Evolutionary conservation across 2,113 vertebrate genomes (phyloP).

Genomic region (Campylorhamphus procurvoides): DNA sequence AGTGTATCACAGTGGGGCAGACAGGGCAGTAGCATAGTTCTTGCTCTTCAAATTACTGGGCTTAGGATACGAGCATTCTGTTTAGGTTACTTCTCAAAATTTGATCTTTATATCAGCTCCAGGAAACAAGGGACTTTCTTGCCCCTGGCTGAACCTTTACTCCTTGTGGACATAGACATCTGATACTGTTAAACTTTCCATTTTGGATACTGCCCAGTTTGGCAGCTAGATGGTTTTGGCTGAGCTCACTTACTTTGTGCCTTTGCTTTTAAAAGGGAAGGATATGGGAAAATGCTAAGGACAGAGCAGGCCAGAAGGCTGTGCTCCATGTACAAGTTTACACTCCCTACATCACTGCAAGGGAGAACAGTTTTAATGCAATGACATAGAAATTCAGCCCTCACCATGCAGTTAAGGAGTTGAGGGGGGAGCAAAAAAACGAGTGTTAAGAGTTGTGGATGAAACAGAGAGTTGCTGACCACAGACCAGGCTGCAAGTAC

Average conservation of each 20-base stretch:
- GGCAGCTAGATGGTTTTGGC: slow-evolving; percentile 3
- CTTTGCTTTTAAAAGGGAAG: background rate
- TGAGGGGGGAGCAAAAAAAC: background rate
- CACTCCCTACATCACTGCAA: background rate
- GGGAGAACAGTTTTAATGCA: background rate
- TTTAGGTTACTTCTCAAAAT: slow-evolving; percentile 25
- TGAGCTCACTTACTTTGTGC: background rate
- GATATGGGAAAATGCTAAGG: background rate
- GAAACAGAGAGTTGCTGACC: background rate
- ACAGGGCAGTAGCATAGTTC: background rate
- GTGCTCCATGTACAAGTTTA: background rate
- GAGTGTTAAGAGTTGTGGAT: background rate
- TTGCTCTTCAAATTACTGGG: background rate
- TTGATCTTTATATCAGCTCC: background rate
- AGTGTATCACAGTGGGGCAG: background rate
- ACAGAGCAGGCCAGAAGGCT: background rate
- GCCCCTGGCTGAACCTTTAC: slow-evolving; percentile 37
- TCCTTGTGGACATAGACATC: background rate
- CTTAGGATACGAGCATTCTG: background rate
- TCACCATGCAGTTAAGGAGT: background rate
- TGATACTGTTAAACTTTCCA: slow-evolving; percentile 34
- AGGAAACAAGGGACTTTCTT: slow-evolving; percentile 56
- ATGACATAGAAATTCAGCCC: background rate
- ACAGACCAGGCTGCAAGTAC: background rate
- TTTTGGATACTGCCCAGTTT: slow-evolving; percentile 15